Base-by-base conservation (phyloP, 2,888 invertebrate genomes). In the Argynnis bischoffii region DNA sequence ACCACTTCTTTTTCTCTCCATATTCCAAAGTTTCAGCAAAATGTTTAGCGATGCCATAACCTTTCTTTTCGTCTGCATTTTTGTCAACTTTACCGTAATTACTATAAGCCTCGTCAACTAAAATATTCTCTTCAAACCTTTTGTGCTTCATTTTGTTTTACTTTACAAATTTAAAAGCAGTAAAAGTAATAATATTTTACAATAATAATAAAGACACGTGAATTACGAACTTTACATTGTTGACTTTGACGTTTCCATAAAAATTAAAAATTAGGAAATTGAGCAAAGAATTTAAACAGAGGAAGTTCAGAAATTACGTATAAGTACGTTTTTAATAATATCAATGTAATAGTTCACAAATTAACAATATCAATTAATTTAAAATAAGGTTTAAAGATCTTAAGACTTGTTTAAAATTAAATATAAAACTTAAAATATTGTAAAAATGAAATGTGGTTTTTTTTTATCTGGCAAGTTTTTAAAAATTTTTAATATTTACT, bases 1-100 rank as follows among this genome's bases (percentile, higher is more conserved):
- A 95, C 95, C 95, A 96, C 80, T 95, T 95, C 81, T 93, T 93
- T 72, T 90, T 89, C 59, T 92, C 93, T 54, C 89, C 91, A 78
- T 89, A 91, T 74, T 93, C 93, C 46, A 93, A 83, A 63, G 86
- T 89, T 79, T 93, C 89, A 48, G 93, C 93, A 69, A 92, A 90
- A 78, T 91, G 84, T 77, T 88, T 92, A 1, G 93, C 92, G 31
- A 92, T 92, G 11, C 90, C 89, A 71, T 87, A 85, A 47, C 86
- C 81, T 77, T 91, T 92, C 74, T 92, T 92, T 67, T 81, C 78
- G 69, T 92, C 92, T 8, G 88, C 91, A 81, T 92, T 90, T 86
- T 86, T 88, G 69, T 92, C 93, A 5, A 78, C 78, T 75, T 79
- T 83, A 1, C 87, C 87, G 69, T 89, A 89, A 76, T 92, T 91